phyloP scores from a whole-genome alignment of 2,113 vertebrate species.

The Suncus etruscus region DNA sequence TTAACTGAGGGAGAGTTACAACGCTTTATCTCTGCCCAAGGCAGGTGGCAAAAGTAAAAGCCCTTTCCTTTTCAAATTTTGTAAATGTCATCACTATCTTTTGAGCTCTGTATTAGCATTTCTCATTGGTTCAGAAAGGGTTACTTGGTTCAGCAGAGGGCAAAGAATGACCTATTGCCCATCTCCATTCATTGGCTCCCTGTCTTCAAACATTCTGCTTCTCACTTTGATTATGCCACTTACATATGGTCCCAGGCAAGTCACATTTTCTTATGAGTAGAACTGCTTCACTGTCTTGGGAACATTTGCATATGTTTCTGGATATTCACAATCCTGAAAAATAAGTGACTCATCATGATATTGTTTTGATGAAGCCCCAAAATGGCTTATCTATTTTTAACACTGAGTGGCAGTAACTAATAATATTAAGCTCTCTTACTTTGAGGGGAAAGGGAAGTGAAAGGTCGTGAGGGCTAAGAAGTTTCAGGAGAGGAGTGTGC shows the following conservation, averaged over 20 bases:
- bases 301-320: conserved; percentile 70
- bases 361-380: conserved; percentile 78
- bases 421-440: conserved; percentile 68
- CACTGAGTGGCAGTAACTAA: conserved; percentile 64
- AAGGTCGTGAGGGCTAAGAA: conserved; percentile 12
- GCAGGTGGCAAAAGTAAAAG: neutral
- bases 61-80: neutral
- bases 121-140: conserved; percentile 6
- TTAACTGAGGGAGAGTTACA: neutral
- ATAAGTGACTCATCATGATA: conserved; percentile 79
- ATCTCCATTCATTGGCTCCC: neutral
- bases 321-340: conserved; percentile 75
- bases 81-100: neutral
- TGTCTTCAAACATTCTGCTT: neutral
- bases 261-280: conserved; percentile 22
- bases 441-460: conserved; percentile 16
- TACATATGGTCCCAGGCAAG: neutral
- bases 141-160: neutral
- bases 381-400: conserved; percentile 81
- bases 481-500: neutral
- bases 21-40: neutral
- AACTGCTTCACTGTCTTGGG: conserved; percentile 37
- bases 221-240: conserved; percentile 11
- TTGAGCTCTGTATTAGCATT: neutral
- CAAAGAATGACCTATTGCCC: neutral